Percentiles rank a stretch among this genome's conserved stretches.
These are phyloP conservation scores for Rhynchopsitta pachyrhyncha DNA, from an alignment of 2,113 vertebrate species.

Conservation along the genomic window DNA sequence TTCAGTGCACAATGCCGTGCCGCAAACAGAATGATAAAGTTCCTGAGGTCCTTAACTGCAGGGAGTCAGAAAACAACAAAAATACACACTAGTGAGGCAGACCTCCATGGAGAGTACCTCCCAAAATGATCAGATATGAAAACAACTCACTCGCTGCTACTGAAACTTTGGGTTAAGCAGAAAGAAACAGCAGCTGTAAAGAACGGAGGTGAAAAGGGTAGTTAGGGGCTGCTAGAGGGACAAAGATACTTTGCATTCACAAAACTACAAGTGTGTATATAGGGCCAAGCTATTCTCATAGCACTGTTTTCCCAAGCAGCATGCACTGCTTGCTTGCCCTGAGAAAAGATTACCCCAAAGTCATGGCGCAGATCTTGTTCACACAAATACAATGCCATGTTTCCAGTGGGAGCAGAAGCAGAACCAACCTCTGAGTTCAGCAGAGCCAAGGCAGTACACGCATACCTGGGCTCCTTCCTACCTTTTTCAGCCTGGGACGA, in stretches of 20 bases:
- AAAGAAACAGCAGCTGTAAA: not conserved
- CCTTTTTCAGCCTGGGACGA: not conserved
- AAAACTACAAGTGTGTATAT: not conserved
- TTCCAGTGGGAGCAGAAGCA: not conserved
- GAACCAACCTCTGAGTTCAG: not conserved
- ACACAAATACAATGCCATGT: fast-evolving
- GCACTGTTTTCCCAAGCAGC: not conserved
- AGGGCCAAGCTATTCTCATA: not conserved
- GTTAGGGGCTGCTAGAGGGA: not conserved
- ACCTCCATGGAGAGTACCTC: not conserved
- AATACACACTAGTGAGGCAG: not conserved
- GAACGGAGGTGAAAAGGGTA: not conserved
- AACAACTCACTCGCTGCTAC: not conserved
- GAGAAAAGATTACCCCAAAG: not conserved
- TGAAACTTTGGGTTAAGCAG: not conserved
- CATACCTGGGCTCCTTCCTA: fast-evolving
- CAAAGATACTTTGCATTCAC: not conserved
- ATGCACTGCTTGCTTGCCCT: not conserved
- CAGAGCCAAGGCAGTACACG: not conserved
- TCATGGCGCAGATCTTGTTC: not conserved
- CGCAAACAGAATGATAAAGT: not conserved
- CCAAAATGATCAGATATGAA: not conserved
- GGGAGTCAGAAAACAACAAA: not conserved
- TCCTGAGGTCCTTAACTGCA: not conserved
- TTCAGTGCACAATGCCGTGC: not conserved